Evolutionary conservation across 2,113 vertebrate genomes (phyloP).

Genomic region (Oreochromis aureus): DNA sequence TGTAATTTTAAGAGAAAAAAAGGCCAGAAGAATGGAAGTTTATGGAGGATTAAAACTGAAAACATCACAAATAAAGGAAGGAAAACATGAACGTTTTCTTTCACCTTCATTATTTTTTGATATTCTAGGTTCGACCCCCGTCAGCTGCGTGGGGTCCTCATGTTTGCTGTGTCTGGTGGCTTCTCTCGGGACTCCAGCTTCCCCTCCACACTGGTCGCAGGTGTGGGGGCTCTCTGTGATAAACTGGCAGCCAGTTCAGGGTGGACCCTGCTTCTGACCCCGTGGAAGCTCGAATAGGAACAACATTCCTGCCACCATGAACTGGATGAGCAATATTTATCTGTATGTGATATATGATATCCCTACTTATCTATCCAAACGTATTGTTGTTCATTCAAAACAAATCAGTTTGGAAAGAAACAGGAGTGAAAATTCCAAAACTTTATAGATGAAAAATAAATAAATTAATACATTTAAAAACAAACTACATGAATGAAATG

Average conservation of each 20-base stretch:
- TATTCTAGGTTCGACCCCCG: background rate
- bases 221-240: background rate
- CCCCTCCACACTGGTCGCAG: accelerated
- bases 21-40: no score
- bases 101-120: no score
- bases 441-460: background rate
- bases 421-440: background rate
- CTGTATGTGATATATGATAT: background rate
- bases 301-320: background rate
- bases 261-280: background rate
- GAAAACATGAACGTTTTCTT: no score
- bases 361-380: background rate
- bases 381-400: background rate
- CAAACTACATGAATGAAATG: background rate
- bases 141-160: background rate
- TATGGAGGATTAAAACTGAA: no score
- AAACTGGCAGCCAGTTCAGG: background rate
- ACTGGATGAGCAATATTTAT: background rate
- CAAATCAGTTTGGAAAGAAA: background rate
- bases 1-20: no score
- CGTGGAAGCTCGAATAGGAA: background rate
- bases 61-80: no score
- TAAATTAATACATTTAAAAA: background rate
- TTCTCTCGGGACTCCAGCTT: background rate
- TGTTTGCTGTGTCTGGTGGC: background rate